Evolutionary conservation across 2,888 invertebrate species (phyloP).

Genomic region (Papilio protenor): DNA sequence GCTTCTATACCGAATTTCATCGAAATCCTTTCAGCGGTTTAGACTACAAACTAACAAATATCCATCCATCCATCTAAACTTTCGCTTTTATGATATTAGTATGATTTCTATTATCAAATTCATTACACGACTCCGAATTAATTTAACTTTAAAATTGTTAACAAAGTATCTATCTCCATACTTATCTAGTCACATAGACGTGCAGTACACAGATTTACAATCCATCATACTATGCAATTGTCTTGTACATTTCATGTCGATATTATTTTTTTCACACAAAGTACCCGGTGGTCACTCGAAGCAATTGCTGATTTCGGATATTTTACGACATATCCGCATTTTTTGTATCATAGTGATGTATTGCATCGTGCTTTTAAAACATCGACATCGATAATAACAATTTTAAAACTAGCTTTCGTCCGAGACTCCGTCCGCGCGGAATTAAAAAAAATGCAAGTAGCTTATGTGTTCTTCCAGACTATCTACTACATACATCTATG

Average conservation of each 20-base stretch:
- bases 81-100: too few relatives aligned
- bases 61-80: too few relatives aligned
- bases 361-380: background rate
- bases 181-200: constrained; percentile 32
- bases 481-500: too few relatives aligned
- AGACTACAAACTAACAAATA: too few relatives aligned
- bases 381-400: constrained; percentile 19
- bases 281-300: constrained; percentile 76
- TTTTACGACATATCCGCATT: constrained; percentile 67
- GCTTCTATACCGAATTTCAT: too few relatives aligned
- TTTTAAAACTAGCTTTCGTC: too few relatives aligned
- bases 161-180: constrained; percentile 1
- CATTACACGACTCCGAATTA: too few relatives aligned
- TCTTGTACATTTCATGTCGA: constrained; percentile 59
- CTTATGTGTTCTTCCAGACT: too few relatives aligned
- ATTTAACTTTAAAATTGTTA: background rate
- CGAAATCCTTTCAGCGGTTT: too few relatives aligned
- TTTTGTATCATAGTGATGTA: constrained; percentile 62
- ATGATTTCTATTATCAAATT: too few relatives aligned
- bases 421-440: too few relatives aligned
- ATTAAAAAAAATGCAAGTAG: too few relatives aligned
- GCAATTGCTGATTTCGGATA: constrained; percentile 64
- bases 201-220: constrained; percentile 54
- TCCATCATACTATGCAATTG: constrained; percentile 78
- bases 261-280: constrained; percentile 54